A percentile compares a stretch with the other conserved stretches of the same genome.
phyloP scores from a whole-genome alignment of 2,888 invertebrate species.

The Cephus spinipes region DNA sequence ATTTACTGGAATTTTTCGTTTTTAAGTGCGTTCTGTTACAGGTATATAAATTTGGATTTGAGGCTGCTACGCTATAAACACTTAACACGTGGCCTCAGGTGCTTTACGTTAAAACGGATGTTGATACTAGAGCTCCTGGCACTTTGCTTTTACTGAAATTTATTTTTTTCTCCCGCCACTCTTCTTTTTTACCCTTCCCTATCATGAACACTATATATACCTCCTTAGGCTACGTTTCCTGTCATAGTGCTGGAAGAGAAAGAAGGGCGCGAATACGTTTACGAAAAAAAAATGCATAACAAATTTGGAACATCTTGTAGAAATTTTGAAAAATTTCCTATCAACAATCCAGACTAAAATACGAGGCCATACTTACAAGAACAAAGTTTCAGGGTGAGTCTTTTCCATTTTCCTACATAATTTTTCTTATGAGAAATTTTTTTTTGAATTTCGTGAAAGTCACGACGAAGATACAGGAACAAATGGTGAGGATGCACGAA shows the following conservation, averaged over 20 bases:
- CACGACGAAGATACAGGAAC: slow-evolving; percentile 40
- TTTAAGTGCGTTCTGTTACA: neutral
- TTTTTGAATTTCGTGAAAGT: neutral
- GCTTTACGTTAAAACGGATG: slow-evolving; percentile 42
- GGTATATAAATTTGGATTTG: neutral
- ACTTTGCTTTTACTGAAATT: slow-evolving; percentile 58
- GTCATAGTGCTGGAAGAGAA: slow-evolving; percentile 15
- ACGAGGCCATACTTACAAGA: neutral
- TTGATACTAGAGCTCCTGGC: slow-evolving; percentile 44
- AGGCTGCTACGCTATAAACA: neutral
- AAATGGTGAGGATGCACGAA: neutral
- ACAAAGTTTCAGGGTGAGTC: neutral
- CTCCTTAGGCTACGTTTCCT: neutral
- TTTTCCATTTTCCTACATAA: neutral
- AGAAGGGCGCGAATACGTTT: slow-evolving; percentile 29
- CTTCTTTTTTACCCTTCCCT: slow-evolving; percentile 16
- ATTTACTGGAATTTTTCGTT: neutral
- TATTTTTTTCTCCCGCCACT: slow-evolving; percentile 36
- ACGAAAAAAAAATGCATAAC: slow-evolving; percentile 19
- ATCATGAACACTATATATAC: slow-evolving; percentile 18
- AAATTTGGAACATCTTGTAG: slow-evolving; percentile 9
- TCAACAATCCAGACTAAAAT: neutral
- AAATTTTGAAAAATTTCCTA: slow-evolving; percentile 10
- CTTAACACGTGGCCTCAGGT: slow-evolving; percentile 50
- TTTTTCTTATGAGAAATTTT: neutral